A percentile compares a stretch with the other conserved stretches of the same genome.
phyloP scores from a whole-genome alignment of 2,113 vertebrate genomes.

The Excalfactoria chinensis region DNA sequence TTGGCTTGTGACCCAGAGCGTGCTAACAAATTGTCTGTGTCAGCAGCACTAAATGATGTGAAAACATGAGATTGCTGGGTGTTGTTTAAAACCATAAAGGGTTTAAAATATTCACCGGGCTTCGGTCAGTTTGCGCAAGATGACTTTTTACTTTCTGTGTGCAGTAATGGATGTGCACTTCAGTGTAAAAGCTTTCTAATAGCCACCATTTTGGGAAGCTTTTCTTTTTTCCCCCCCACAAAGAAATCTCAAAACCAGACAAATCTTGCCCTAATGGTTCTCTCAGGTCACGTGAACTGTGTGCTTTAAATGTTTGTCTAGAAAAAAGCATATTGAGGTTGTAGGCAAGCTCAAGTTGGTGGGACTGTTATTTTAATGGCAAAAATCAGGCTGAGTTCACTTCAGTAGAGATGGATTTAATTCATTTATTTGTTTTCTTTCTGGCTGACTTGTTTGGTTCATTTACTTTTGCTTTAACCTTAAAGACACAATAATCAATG shows the following conservation, averaged over 20 bases:
- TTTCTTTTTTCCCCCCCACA: background rate
- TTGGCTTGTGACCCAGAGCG: background rate
- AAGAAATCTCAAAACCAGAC: slow-evolving; percentile 11
- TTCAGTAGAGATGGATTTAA: background rate
- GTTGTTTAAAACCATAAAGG: slow-evolving; percentile 4
- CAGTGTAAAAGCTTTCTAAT: slow-evolving; percentile 35
- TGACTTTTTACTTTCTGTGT: background rate
- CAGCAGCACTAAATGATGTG: slow-evolving; percentile 9
- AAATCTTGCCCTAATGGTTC: background rate
- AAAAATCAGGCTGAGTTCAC: background rate
- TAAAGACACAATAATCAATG: background rate
- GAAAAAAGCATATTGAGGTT: slow-evolving; percentile 23
- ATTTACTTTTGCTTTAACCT: background rate
- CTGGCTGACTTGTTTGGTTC: background rate
- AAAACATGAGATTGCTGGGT: background rate
- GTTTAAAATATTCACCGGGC: background rate
- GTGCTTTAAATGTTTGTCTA: slow-evolving; percentile 31
- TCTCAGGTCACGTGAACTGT: slow-evolving; percentile 21
- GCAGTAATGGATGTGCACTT: background rate
- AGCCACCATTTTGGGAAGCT: slow-evolving; percentile 6
- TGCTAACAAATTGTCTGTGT: background rate
- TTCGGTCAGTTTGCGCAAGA: background rate
- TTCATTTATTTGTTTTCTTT: background rate
- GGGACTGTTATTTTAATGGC: background rate
- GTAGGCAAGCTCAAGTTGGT: background rate